These are phyloP conservation scores for Megastigmus dorsalis DNA, from an alignment of 2,888 invertebrate species.

Conservation along the genomic window DNA sequence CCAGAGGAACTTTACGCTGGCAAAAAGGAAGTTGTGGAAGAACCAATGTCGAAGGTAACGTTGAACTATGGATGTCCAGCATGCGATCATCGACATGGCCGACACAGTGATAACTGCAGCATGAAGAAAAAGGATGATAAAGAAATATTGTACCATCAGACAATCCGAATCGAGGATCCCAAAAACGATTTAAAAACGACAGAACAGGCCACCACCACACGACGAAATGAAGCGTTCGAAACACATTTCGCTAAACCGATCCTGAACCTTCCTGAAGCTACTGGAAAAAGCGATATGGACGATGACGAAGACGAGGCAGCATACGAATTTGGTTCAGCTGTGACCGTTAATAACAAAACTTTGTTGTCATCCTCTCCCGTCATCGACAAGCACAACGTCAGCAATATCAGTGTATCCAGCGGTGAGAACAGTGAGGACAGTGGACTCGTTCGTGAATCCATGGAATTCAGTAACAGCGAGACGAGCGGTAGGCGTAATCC, in stretches of 20 bases:
- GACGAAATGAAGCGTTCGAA: slow-evolving; percentile 57
- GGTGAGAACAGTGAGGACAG: slow-evolving; percentile 70
- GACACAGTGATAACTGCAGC: slow-evolving; percentile 58
- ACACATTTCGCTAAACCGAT: slow-evolving; percentile 62
- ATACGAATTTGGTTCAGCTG: slow-evolving; percentile 65
- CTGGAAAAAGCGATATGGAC: slow-evolving; percentile 54
- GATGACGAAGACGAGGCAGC: slow-evolving; percentile 63
- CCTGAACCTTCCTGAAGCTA: slow-evolving; percentile 54
- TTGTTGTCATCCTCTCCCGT: slow-evolving; percentile 54
- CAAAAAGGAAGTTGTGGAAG: slow-evolving; percentile 64
- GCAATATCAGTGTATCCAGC: slow-evolving; percentile 71
- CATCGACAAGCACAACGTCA: slow-evolving; percentile 64
- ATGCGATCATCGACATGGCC: slow-evolving; percentile 62
- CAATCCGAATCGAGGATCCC: slow-evolving; percentile 33
- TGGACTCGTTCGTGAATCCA: slow-evolving; percentile 66
- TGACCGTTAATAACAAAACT: slow-evolving; percentile 65
- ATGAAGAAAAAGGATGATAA: background rate
- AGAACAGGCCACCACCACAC: slow-evolving; percentile 6
- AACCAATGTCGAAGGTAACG: slow-evolving; percentile 65
- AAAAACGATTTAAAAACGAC: background rate
- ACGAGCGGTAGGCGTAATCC: slow-evolving; percentile 66
- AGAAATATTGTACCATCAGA: slow-evolving; percentile 26
- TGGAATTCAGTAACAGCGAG: background rate
- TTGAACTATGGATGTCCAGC: slow-evolving; percentile 65
- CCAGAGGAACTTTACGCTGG: slow-evolving; percentile 60